Base-by-base conservation (phyloP, 1,140 invertebrate genomes). In the Coptotermes formosanus region DNA sequence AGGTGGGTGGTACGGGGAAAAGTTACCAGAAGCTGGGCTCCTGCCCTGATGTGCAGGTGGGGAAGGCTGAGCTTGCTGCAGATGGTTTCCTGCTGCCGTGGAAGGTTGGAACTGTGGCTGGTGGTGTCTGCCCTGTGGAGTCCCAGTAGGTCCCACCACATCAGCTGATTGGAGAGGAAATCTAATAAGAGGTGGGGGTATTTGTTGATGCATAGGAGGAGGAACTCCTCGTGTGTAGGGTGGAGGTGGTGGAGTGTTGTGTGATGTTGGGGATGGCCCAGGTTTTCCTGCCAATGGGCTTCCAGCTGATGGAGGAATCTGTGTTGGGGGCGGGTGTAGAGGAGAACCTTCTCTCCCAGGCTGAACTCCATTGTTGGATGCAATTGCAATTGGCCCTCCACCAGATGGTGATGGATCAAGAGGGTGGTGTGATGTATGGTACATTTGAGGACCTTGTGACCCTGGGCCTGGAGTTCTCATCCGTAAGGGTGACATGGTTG, bases 391-490 rank as follows among this genome's bases (percentile, higher is more conserved):
- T 0, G 92, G 91, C 32, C 92, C 92, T 23, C 92, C 92, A 11
- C 92, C 92, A 1, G 92, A 92, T 0, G 93, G 92, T 8, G 92
- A 92, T 0, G 92, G 92, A 86, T 93, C 93, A 91, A 93, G 90
- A 4, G 92, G 91, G 88, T 92, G 92, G 87, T 93, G 92, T 0
- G 91, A 88, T 0, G 92, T 90, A 45, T 92, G 91, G 87, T 92
- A 93, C 87, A 93, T 90, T 30, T 91, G 91, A 0, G 90, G 89
- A 12, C 86, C 44, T n/a, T 85, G 86, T 16, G 44, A 45, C 8
- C 59, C 55, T 21, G 82, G 43, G n/a, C 48, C 44, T 44, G 91
- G 90, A 11, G 91, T 89, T 64, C 91, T 88, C 88, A 91, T 89
- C 48, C 91, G 88, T 90, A 92, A 91, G 0, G 91, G 90, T 3